Evolutionary conservation across 2,797 vertebrate species (phyloP), one percentile per base, ranked within the genome.

Genomic region (Pelodytes ibericus): DNA sequence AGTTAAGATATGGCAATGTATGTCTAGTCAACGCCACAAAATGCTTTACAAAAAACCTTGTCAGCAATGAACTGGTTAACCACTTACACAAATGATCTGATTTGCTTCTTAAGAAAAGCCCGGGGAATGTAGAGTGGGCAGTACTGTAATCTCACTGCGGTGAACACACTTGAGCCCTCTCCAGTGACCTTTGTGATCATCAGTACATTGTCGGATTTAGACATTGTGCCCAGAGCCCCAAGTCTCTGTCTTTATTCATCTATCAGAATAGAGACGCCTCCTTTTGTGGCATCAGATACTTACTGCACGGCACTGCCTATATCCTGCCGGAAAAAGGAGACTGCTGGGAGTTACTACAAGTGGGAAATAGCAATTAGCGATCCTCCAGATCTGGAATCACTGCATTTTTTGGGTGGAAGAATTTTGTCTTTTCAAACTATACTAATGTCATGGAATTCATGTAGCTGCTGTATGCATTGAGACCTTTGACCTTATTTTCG

Each of bases 201-300:
- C 75, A 26, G 26, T 53, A n/a, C 61, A 75, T 72, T 27, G 15
- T 79, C 22, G 68, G 25, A 9, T 47, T 71, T 64, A 77, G 53
- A 29, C 49, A 39, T 36, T 16, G 29, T 49, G 24, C 68, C 76
- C 36, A 64, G 74, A 58, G 74, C 64, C 75, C 13, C 70, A 84
- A 77, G 29, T 75, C 73, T 27, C 77, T 39, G 47, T 63, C 72
- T 72, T 75, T 22, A 0, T 1, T 58, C 41, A 61, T 49, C 74
- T 57, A 41, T 59, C 83, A 53, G 36, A 33, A 73, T 83, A 47
- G 25, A 74, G 70, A 49, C 0, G 0, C 74, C 62, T 79, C 56
- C 33, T 68, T 57, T 20, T 44, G 80, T 75, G 67, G 80, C 49
- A 53, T 65, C 53, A 83, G 72, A 74, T 62, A 71, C 44, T 75